Conservation (phyloP, 64 coral and sea anemone genomes). For the Hydrozoanthus tunicans region DNA sequence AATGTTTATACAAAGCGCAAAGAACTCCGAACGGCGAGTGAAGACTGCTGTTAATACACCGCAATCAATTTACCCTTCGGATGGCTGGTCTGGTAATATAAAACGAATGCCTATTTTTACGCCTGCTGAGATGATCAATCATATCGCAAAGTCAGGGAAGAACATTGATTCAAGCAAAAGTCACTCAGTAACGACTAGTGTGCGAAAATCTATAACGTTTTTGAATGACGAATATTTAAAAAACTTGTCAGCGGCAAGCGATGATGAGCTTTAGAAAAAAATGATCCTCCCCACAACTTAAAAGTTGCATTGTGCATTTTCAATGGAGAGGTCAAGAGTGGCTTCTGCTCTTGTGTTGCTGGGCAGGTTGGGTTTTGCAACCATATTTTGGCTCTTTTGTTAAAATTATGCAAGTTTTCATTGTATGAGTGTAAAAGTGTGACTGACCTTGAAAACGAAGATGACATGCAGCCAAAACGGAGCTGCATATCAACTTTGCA, state of each 20-base stretch:
- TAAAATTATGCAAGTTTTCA: slow-evolving; percentile 28
- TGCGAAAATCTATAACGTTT: slow-evolving; percentile 43
- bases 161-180: slow-evolving; percentile 1
- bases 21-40: background rate
- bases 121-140: slow-evolving; percentile 58
- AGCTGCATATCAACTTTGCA: slow-evolving; percentile 13
- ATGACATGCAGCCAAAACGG: slow-evolving; percentile 16
- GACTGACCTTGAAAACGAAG: slow-evolving; percentile 3
- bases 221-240: slow-evolving; percentile 43
- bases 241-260: slow-evolving; percentile 23
- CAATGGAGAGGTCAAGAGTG: slow-evolving; percentile 17
- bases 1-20: background rate
- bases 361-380: background rate
- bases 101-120: slow-evolving; percentile 61
- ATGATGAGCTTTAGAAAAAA: slow-evolving; percentile 30
- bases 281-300: slow-evolving; percentile 16
- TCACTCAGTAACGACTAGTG: slow-evolving; percentile 13
- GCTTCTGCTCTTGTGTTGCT: slow-evolving; percentile 38
- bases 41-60: background rate
- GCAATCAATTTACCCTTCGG: slow-evolving; percentile 36
- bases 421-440: background rate
- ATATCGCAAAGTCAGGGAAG: slow-evolving; percentile 27
- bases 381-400: slow-evolving; percentile 1
- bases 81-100: slow-evolving; percentile 65
- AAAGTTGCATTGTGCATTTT: slow-evolving; percentile 26